Evolutionary conservation across 2,888 invertebrate species (phyloP).

Genomic region (Nipponacmea schrenckii): DNA sequence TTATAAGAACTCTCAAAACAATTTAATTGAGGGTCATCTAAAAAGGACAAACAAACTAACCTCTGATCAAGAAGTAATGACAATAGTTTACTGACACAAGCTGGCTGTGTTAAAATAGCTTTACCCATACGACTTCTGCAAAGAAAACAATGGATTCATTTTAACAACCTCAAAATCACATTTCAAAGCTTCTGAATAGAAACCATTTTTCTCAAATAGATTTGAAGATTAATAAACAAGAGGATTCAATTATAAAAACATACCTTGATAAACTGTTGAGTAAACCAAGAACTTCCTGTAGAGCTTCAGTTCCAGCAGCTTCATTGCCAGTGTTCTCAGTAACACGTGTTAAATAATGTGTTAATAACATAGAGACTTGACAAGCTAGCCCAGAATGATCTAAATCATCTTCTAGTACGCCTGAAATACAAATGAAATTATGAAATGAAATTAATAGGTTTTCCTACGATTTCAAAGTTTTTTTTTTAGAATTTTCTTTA

Average conservation of each 20-base stretch:
- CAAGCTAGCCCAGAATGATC: constrained; percentile 66
- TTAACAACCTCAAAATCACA: too few relatives aligned
- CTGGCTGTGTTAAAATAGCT: constrained; percentile 66
- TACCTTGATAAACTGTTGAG: constrained; percentile 64
- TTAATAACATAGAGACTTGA: constrained; percentile 66
- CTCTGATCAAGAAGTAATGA: constrained; percentile 66
- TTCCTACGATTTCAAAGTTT: too few relatives aligned
- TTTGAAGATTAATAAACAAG: not conserved
- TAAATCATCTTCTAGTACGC: constrained; percentile 55
- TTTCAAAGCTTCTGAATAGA: not conserved
- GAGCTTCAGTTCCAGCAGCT: constrained; percentile 64
- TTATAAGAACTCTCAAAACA: not conserved
- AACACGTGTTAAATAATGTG: constrained; percentile 67
- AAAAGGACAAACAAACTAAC: constrained; percentile 32
- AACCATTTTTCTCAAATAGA: not conserved
- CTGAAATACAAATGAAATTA: constrained; percentile 30
- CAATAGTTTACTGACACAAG: constrained; percentile 67
- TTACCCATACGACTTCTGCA: constrained; percentile 65
- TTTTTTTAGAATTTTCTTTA: too few relatives aligned
- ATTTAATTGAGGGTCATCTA: too few relatives aligned
- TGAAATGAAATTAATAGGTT: too few relatives aligned
- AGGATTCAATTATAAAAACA: not conserved
- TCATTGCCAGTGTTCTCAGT: constrained; percentile 65
- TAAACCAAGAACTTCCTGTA: constrained; percentile 66
- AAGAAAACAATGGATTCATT: constrained; percentile 6